These are phyloP conservation scores for Troilus luridus DNA, from an alignment of 2,888 invertebrate genomes.

Conservation along the genomic window DNA sequence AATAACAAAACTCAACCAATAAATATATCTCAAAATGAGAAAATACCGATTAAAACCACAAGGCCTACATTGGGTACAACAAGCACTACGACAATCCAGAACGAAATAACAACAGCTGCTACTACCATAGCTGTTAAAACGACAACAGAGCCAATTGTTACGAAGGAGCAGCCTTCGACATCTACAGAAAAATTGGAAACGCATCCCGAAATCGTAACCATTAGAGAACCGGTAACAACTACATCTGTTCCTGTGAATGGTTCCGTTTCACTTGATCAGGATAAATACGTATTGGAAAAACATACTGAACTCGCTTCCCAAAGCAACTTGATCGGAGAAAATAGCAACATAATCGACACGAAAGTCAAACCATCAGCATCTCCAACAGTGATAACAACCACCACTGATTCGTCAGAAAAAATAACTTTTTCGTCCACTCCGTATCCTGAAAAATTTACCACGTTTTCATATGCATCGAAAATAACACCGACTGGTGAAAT, in stretches of 20 bases:
- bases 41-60: conserved; percentile 30
- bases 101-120: conserved; percentile 57
- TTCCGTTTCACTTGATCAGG: conserved; percentile 27
- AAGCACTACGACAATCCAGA: conserved; percentile 59
- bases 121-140: conserved; percentile 61
- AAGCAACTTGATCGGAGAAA: conserved; percentile 45
- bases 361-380: conserved; percentile 49
- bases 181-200: conserved; percentile 51
- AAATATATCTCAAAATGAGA: conserved; percentile 52
- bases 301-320: not conserved
- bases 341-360: conserved; percentile 32
- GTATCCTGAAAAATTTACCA: conserved; percentile 52
- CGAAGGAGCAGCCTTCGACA: conserved; percentile 50
- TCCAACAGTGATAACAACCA: not conserved
- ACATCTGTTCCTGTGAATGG: not conserved
- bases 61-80: conserved; percentile 60
- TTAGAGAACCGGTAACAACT: not conserved
- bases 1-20: conserved; percentile 61
- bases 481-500: conserved; percentile 50
- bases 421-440: not conserved
- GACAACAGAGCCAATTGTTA: conserved; percentile 61
- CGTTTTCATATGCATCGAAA: conserved; percentile 54
- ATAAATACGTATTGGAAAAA: conserved; percentile 58
- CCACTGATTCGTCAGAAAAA: not conserved
- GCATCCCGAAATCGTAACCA: not conserved